Evolutionary conservation across 2,888 invertebrate species (phyloP).

Genomic region (Melitaea athalia): DNA sequence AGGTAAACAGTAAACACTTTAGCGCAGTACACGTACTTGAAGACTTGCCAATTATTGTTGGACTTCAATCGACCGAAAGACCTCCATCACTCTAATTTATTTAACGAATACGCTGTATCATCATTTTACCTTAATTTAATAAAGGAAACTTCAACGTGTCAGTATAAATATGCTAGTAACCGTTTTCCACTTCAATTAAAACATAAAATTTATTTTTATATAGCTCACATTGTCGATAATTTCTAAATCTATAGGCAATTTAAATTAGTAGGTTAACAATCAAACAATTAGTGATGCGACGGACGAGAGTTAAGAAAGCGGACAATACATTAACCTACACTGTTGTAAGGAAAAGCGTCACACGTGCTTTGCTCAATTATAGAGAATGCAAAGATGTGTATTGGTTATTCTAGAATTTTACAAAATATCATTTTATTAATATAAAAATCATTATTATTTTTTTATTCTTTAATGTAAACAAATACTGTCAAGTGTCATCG

Average conservation of each 20-base stretch:
- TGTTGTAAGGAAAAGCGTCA: slow-evolving; percentile 75
- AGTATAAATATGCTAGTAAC: slow-evolving; percentile 32
- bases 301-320: slow-evolving; percentile 72
- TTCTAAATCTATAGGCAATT: slow-evolving; percentile 64
- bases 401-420: slow-evolving; percentile 42
- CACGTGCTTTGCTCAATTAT: slow-evolving; percentile 75
- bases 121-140: slow-evolving; percentile 41
- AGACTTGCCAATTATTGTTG: slow-evolving; percentile 73
- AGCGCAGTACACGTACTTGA: slow-evolving; percentile 73
- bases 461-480: no score
- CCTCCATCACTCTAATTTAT: slow-evolving; percentile 67
- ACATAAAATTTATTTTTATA: slow-evolving; percentile 42
- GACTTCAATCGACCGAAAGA: slow-evolving; percentile 69
- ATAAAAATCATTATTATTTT: no score
- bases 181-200: slow-evolving; percentile 11
- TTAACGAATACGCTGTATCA: slow-evolving; percentile 59
- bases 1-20: slow-evolving; percentile 79
- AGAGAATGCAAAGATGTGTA: slow-evolving; percentile 52
- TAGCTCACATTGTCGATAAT: slow-evolving; percentile 53
- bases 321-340: slow-evolving; percentile 74
- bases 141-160: slow-evolving; percentile 31
- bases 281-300: slow-evolving; percentile 73
- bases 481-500: no score
- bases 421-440: background rate
- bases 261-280: slow-evolving; percentile 77